Conservation (phyloP, 1,140 invertebrate species). For the Semibalanus balanoides region DNA sequence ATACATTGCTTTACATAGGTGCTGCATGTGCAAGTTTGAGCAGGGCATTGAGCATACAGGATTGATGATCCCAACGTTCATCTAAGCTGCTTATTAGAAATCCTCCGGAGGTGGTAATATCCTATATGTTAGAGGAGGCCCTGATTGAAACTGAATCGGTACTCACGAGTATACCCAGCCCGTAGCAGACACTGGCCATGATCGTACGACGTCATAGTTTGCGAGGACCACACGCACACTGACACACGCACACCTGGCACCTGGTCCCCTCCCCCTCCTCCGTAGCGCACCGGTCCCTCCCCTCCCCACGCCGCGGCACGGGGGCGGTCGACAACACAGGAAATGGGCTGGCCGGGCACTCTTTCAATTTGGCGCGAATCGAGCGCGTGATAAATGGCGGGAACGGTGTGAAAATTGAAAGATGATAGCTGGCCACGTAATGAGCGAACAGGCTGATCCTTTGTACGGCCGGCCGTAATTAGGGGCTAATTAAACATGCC, state of each 20-base stretch:
- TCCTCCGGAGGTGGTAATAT: too few relatives aligned
- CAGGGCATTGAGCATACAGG: too few relatives aligned
- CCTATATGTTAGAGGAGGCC: too few relatives aligned
- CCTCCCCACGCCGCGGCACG: not conserved
- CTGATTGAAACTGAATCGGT: too few relatives aligned
- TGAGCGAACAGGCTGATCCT: not conserved
- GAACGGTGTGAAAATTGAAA: slow-evolving; percentile 2
- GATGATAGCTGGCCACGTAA: not conserved
- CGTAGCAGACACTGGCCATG: too few relatives aligned
- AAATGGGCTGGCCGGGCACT: not conserved
- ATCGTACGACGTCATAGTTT: too few relatives aligned
- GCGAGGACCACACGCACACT: not conserved
- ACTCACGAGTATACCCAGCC: too few relatives aligned
- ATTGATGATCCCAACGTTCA: too few relatives aligned
- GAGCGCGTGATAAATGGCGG: not conserved
- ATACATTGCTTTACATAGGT: too few relatives aligned
- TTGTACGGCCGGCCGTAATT: not conserved
- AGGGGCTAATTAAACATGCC: slow-evolving; percentile 1
- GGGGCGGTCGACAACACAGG: not conserved
- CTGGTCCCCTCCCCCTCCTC: too few relatives aligned
- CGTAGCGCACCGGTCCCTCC: not conserved
- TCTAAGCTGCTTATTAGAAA: too few relatives aligned
- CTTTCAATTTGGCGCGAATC: slow-evolving; percentile 1
- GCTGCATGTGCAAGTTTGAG: too few relatives aligned
- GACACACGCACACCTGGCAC: not conserved